Conservation (phyloP, 2,113 vertebrate genomes). For the Myrmecophaga tridactyla region DNA sequence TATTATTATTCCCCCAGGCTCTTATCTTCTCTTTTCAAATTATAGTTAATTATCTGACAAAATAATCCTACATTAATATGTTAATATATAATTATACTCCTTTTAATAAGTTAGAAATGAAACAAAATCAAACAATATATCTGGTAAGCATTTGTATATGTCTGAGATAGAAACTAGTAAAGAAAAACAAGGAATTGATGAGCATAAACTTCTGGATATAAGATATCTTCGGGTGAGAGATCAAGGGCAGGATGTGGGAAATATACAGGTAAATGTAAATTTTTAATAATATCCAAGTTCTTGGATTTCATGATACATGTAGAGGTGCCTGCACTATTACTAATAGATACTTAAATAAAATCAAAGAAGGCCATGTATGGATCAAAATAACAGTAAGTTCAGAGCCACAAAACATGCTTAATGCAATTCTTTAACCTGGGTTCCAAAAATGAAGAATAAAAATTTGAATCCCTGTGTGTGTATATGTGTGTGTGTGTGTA, state of each 20-base stretch:
- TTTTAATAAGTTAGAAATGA: slow-evolving; percentile 15
- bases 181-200: neutral
- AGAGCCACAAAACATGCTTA: neutral
- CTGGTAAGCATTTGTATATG: neutral
- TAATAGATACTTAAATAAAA: neutral
- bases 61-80: neutral
- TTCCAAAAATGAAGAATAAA: neutral
- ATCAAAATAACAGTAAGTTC: neutral
- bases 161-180: neutral
- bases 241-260: neutral
- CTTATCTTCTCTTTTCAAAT: slow-evolving; percentile 20
- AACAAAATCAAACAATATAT: neutral
- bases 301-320: neutral
- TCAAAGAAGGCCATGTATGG: neutral
- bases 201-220: neutral
- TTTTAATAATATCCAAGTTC: neutral
- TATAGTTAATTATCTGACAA: slow-evolving; percentile 36
- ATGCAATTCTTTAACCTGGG: neutral
- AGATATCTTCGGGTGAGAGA: neutral
- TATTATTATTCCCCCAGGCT: neutral
- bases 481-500: neutral
- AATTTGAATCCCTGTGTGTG: neutral
- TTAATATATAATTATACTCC: neutral
- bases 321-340: neutral
- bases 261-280: neutral